A percentile compares a stretch with the other conserved stretches of the same genome.
phyloP scores from a whole-genome alignment of 1,140 invertebrate genomes.

The Aphis gossypii region DNA sequence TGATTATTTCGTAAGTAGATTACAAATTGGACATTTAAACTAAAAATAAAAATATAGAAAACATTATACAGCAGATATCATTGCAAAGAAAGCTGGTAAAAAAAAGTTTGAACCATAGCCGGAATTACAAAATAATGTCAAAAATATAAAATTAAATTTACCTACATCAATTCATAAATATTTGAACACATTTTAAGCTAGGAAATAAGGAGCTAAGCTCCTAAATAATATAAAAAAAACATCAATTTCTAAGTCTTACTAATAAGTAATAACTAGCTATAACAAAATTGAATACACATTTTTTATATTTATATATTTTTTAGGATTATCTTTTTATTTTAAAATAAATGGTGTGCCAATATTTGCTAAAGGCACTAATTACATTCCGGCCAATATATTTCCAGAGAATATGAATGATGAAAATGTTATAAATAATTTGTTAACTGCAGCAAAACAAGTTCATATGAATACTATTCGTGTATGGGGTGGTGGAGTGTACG shows the following conservation, averaged over 20 bases:
- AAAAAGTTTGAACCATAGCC: too few species aligned
- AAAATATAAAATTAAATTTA: neutral
- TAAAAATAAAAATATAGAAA: too few species aligned
- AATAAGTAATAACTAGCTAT: neutral
- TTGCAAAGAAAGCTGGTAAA: too few species aligned
- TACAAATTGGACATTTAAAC: too few species aligned
- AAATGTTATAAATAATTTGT: conserved; percentile 67
- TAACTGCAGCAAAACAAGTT: conserved; percentile 77
- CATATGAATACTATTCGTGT: conserved; percentile 95
- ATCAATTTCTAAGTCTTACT: neutral
- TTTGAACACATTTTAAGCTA: neutral
- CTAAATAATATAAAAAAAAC: neutral
- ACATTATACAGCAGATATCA: too few species aligned
- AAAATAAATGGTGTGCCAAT: conserved; percentile 85
- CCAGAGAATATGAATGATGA: conserved; percentile 73
- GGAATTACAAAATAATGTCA: neutral
- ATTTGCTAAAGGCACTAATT: conserved; percentile 97
- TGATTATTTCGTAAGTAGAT: too few species aligned
- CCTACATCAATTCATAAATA: neutral
- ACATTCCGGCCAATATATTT: conserved; percentile 89
- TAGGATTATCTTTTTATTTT: conserved; percentile 87
- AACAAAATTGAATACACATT: neutral
- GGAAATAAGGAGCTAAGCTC: neutral
- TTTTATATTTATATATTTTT: conserved; percentile 57
- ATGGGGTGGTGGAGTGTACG: conserved; percentile 97